Evolutionary conservation across 2,888 invertebrate genomes (phyloP).

Genomic region (Lepidochrysops patricia): DNA sequence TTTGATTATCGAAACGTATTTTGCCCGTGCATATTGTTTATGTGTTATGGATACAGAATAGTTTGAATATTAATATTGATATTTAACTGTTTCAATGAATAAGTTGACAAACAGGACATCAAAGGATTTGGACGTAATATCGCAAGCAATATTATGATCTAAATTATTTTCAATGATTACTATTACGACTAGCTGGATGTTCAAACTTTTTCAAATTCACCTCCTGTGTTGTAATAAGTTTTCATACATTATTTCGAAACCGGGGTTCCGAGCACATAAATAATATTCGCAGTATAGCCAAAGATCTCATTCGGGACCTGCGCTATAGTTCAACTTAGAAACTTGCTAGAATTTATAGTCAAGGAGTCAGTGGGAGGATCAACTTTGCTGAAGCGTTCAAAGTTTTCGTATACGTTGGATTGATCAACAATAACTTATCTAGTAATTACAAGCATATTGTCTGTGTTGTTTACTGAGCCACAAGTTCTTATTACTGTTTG

Average conservation of each 20-base stretch:
- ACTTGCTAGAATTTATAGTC: constrained; percentile 42
- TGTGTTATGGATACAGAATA: not conserved
- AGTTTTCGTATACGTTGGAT: not conserved
- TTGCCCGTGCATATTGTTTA: not conserved
- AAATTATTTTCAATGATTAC: too few species aligned
- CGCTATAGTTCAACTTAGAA: constrained; percentile 37
- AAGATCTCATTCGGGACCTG: constrained; percentile 41
- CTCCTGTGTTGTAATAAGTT: constrained; percentile 5
- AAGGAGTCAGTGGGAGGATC: constrained; percentile 27
- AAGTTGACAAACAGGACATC: too few species aligned
- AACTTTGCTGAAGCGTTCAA: constrained; percentile 5
- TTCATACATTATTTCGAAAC: not conserved
- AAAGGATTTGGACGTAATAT: too few species aligned
- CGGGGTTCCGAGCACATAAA: constrained; percentile 31
- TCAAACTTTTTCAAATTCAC: not conserved
- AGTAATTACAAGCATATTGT: not conserved
- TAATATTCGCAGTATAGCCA: constrained; percentile 44
- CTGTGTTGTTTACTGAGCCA: not conserved
- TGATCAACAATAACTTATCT: constrained; percentile 1
- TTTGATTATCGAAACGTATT: not conserved
- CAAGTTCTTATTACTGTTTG: not conserved
- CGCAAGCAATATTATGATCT: too few species aligned
- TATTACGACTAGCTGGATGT: not conserved
- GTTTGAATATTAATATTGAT: too few species aligned
- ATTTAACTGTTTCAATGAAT: too few species aligned